Percentiles rank a stretch among this genome's conserved stretches.
phyloP scores from a whole-genome alignment of 2,888 invertebrate species.

The Dilophus febrilis region DNA sequence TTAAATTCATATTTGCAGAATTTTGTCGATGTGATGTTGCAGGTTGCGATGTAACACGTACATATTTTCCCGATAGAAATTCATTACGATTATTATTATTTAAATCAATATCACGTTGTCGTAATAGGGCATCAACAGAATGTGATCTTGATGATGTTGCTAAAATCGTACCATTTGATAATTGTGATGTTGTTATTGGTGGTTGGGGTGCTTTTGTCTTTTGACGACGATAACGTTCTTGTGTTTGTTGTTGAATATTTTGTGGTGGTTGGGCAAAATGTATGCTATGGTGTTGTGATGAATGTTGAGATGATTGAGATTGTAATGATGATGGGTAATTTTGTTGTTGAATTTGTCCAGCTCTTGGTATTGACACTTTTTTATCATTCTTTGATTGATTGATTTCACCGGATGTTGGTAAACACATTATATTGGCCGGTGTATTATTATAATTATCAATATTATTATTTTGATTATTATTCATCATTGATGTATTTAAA shows the following conservation, averaged over 20 bases:
- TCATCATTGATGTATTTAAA: too few relatives aligned
- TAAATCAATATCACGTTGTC: slow-evolving; percentile 10
- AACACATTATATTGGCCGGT: slow-evolving; percentile 9
- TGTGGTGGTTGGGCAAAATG: neutral
- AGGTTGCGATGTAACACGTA: slow-evolving; percentile 8
- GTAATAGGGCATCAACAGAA: slow-evolving; percentile 29
- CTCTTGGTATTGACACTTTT: slow-evolving; percentile 12
- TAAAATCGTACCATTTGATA: slow-evolving; percentile 9
- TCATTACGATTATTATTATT: slow-evolving; percentile 2
- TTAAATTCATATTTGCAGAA: slow-evolving; percentile 10
- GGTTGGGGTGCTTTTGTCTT: slow-evolving; percentile 22
- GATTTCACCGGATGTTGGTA: slow-evolving; percentile 11
- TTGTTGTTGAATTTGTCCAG: slow-evolving; percentile 7
- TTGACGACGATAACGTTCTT: slow-evolving; percentile 20
- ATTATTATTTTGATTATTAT: too few relatives aligned
- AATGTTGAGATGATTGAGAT: too few relatives aligned
- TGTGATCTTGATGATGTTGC: slow-evolving; percentile 19
- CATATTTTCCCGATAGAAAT: slow-evolving; percentile 8
- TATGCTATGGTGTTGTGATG: slow-evolving; percentile 1
- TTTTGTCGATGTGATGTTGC: neutral
- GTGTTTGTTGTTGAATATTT: slow-evolving; percentile 1
- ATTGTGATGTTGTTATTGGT: slow-evolving; percentile 11
- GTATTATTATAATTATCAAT: slow-evolving; percentile 3
- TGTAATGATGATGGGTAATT: too few relatives aligned
- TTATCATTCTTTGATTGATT: slow-evolving; percentile 6